A percentile compares a stretch with the other conserved stretches of the same genome.
These are phyloP conservation scores for Trileptium ribeirensis DNA, from an alignment of 2,888 invertebrate genomes.

Conservation along the genomic window DNA sequence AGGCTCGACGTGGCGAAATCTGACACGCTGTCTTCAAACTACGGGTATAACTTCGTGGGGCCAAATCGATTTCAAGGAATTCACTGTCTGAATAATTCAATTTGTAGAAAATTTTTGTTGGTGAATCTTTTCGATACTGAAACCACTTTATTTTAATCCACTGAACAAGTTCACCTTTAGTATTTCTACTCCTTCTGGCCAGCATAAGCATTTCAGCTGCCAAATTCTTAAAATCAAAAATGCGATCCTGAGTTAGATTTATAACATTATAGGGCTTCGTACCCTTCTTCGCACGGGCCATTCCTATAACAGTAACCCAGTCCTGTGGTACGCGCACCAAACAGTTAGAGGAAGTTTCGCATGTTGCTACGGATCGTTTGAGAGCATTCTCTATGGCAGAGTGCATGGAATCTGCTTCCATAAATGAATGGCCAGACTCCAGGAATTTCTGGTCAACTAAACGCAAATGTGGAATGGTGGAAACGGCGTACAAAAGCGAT, in stretches of 20 bases:
- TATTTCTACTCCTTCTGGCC: not conserved
- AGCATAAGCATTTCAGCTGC: not conserved
- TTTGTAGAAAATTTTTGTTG: not conserved
- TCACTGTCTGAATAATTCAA: not conserved
- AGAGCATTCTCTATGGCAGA: not conserved
- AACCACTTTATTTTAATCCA: not conserved
- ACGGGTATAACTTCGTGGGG: too few species aligned
- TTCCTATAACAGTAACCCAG: not conserved
- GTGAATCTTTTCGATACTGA: not conserved
- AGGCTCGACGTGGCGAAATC: too few species aligned
- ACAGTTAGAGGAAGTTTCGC: not conserved
- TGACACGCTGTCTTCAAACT: too few species aligned
- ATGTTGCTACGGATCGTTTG: too few species aligned
- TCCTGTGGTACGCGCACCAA: not conserved
- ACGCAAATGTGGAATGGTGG: not conserved
- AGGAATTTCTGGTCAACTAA: conserved; percentile 1
- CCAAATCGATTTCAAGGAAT: not conserved
- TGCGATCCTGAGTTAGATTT: not conserved
- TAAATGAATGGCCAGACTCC: conserved; percentile 15
- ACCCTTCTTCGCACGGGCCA: not conserved
- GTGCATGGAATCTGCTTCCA: conserved; percentile 21
- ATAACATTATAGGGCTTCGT: not conserved
- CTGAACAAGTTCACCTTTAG: not conserved
- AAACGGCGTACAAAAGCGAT: not conserved
- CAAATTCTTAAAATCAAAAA: not conserved